Evolutionary conservation across 2,113 vertebrate genomes (phyloP), one percentile per base, ranked within the genome.

Genomic region (Numenius arquata): DNA sequence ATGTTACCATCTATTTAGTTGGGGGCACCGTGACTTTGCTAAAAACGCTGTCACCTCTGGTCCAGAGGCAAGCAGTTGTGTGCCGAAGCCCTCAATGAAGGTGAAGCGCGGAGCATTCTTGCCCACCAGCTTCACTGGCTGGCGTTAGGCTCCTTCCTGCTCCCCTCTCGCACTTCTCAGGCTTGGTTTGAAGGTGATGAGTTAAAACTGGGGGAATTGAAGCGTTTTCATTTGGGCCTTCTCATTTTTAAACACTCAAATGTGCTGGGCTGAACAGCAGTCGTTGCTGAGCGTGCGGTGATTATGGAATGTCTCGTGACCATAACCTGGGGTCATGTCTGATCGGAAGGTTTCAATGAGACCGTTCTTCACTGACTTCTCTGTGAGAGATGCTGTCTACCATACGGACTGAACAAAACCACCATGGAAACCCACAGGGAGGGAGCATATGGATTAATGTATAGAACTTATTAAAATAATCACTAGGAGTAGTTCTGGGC

Each of bases 81-180:
- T 50, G 43, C 52, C 43, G 20, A 23, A 70, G 88, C 45, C 85
- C 50, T 62, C 27, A 4, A 0, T 3, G n/a, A 38, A 62, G 16
- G 11, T 15, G 30, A 30, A 26, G 6, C 10, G 12, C 1, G 5
- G 18, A 50, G 22, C 21, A 0, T 11, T 58, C 32, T 38, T 32
- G 29, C 40, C 17, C 11, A 0, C 18, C 13, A 25, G 36, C 73
- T 72, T 52, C 1, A 4, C 36, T 19, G 41, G 4, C 6, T 0
- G 0, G 18, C 12, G 2, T 3, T 0, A 36, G 41, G 68, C 45
- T 77, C 40, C 41, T 41, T 77, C n/a, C n/a, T 61, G 30, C 71
- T 65, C 20, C 18, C 8, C n/a, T 71, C 19, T 11, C 2, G 1
- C 11, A 1, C 11, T 58, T 38, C 61, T 21, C 0, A 0, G 19